Evolutionary conservation across 2,888 invertebrate genomes (phyloP), one percentile per base, ranked within the genome.

Genomic region (Graphium colonna): DNA sequence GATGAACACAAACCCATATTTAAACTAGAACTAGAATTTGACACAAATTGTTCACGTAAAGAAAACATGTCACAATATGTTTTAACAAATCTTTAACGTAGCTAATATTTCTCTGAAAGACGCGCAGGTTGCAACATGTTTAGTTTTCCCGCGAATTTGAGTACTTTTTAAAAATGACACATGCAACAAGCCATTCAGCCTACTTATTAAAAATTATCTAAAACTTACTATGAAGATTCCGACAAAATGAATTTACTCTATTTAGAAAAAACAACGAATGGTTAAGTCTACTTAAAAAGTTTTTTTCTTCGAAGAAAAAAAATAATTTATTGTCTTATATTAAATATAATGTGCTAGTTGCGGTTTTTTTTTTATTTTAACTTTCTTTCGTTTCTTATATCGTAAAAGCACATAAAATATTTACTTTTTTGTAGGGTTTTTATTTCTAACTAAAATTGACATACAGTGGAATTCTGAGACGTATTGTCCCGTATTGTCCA

Each of bases 1-100:
- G 83, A 77, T 63, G 77, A 78, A 73, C 82, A 83, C 61, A 64
- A 64, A 53, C 85, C 85, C 85, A 86, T 86, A 48, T 71, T 67
- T 17, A 73, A 58, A 62, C 67, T 66, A 51, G 61, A 67, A 60
- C 63, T 9, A 3, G n/a, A 62, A 50, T 66, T 63, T 53, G 55
- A 67, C 58, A 68, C 64, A 49, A 57, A 59, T 49, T 60, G 60
- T 64, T 70, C 52, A 39, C 61, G 60, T 49, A 13, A 59, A 21
- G 50, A 59, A 48, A 63, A 74, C 81, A 81, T 79, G 69, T 71
- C 64, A 60, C 48, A 56, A 62, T 65, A 61, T 60, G 61, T 45
- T 50, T 51, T 33, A 41, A 39, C 41, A 59, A 76, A 81, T 76
- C 78, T 57, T 26, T 33, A 53, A 77, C 79, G 9, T 33, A n/a